A percentile compares a stretch with the other conserved stretches of the same genome.
Conservation (phyloP, 2,888 invertebrate genomes). For the Fragum sueziense region DNA sequence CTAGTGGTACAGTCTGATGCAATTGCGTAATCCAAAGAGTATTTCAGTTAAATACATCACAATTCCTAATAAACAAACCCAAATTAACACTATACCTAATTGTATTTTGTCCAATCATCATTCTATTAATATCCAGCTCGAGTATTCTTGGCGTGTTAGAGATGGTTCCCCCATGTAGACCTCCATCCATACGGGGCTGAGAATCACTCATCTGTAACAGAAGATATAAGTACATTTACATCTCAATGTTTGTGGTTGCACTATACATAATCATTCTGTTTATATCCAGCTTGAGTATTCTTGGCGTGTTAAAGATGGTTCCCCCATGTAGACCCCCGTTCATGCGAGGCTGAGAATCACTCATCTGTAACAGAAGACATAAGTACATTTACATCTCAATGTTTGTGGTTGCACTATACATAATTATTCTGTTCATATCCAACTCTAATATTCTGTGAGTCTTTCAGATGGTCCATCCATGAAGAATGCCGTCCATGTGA, state of each 20-base stretch:
- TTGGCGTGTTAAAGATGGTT: conserved; percentile 71
- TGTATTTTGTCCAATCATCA: conserved; percentile 82
- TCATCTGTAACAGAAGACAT: conserved; percentile 58
- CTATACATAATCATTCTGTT: conserved; percentile 82
- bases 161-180: not conserved
- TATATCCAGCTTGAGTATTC: conserved; percentile 81
- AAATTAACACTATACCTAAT: conserved; percentile 76
- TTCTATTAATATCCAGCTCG: conserved; percentile 81
- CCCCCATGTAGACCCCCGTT: not conserved
- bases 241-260: no score
- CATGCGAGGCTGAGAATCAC: conserved; percentile 62
- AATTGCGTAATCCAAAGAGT: no score
- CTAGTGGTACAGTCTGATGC: no score
- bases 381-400: no score
- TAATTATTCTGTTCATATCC: conserved; percentile 82
- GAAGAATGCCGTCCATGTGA: not conserved
- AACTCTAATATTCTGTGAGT: conserved; percentile 81
- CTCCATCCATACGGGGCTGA: conserved; percentile 41
- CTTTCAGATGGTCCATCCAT: conserved; percentile 47
- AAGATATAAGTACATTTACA: no score
- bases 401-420: no score
- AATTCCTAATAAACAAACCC: no score
- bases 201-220: conserved; percentile 65
- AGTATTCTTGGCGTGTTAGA: conserved; percentile 79
- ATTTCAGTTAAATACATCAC: no score